These are phyloP conservation scores for Drosophila navojoa DNA, from an alignment of 1,140 invertebrate species.

Conservation along the genomic window DNA sequence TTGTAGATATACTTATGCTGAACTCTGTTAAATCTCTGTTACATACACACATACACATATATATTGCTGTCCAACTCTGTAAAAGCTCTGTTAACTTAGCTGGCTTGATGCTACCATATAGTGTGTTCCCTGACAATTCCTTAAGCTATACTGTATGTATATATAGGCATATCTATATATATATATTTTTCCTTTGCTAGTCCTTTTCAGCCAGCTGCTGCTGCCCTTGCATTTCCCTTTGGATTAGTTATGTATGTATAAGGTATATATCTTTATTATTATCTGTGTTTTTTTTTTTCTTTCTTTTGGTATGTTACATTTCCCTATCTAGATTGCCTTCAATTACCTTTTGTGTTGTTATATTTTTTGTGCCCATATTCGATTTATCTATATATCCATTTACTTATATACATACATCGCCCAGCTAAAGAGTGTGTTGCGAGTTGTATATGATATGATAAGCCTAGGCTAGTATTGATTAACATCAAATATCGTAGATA, in stretches of 20 bases:
- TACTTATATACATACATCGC: slow-evolving; percentile 13
- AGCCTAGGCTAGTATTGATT: slow-evolving; percentile 15
- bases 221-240: slow-evolving; percentile 53
- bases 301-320: slow-evolving; percentile 40
- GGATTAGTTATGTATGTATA: slow-evolving; percentile 8
- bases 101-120: slow-evolving; percentile 14
- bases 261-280: slow-evolving; percentile 12
- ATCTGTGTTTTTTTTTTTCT: not conserved
- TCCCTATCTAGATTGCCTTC: slow-evolving; percentile 83
- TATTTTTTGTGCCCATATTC: slow-evolving; percentile 58
- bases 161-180: slow-evolving; percentile 8
- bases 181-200: slow-evolving; percentile 5
- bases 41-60: slow-evolving; percentile 39
- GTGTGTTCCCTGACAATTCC: slow-evolving; percentile 78
- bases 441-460: slow-evolving; percentile 66
- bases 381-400: slow-evolving; percentile 23
- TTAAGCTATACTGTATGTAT: slow-evolving; percentile 39
- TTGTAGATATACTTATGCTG: slow-evolving; percentile 32
- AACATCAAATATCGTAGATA: slow-evolving; percentile 11
- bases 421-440: slow-evolving; percentile 16
- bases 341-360: slow-evolving; percentile 50
- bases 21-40: slow-evolving; percentile 30
- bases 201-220: slow-evolving; percentile 1
- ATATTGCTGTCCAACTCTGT: slow-evolving; percentile 55
- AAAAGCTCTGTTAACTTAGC: slow-evolving; percentile 13